phyloP scores from a whole-genome alignment of 2,888 invertebrate genomes.

The Lypha dubia region DNA sequence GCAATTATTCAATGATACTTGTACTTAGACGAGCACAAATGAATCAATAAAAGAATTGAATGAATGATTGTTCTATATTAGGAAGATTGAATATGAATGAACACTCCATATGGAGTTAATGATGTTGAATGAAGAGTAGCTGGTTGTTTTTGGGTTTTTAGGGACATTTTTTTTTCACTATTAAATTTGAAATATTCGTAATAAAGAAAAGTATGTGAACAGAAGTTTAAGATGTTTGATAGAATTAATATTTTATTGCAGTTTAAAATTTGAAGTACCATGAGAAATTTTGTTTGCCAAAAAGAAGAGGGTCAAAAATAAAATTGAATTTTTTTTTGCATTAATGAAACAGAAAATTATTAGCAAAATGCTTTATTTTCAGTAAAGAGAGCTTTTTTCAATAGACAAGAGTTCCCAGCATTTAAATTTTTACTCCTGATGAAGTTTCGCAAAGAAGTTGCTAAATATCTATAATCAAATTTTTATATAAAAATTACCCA shows the following conservation, averaged over 20 bases:
- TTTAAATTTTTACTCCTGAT: no score
- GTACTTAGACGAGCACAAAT: constrained; percentile 42
- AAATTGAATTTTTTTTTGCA: not conserved
- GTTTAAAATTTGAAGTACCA: constrained; percentile 20
- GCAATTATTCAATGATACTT: constrained; percentile 69
- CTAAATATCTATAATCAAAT: no score
- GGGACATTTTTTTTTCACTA: constrained; percentile 8
- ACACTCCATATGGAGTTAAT: constrained; percentile 67
- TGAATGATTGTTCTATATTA: constrained; percentile 65
- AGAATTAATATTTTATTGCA: constrained; percentile 35
- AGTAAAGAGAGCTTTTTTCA: no score
- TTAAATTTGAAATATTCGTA: constrained; percentile 12
- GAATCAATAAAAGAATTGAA: constrained; percentile 27
- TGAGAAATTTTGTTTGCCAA: not conserved
- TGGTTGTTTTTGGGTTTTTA: constrained; percentile 50
- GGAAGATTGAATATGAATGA: constrained; percentile 52
- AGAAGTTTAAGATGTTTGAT: constrained; percentile 65
- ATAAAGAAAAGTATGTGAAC: constrained; percentile 53
- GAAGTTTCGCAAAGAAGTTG: no score
- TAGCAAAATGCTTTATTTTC: no score
- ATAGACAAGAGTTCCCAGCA: no score
- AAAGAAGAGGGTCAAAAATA: not conserved
- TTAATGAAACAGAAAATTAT: not conserved
- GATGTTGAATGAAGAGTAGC: constrained; percentile 64
- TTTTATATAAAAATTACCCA: no score